phyloP scores from a whole-genome alignment of 2,888 invertebrate species.

The Stramonita haemastoma region DNA sequence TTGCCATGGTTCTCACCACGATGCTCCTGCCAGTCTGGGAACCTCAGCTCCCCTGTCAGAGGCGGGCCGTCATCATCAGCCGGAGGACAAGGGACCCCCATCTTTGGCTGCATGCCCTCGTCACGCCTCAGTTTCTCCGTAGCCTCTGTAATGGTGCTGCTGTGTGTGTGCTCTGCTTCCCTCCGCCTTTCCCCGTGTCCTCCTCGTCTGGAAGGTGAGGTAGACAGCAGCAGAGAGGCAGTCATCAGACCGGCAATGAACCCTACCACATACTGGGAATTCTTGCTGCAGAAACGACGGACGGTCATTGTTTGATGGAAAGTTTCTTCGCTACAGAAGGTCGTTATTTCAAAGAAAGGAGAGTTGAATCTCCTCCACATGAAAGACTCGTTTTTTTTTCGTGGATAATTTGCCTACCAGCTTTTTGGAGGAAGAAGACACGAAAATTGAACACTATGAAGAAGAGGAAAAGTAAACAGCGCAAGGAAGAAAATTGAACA shows the following conservation, averaged over 20 bases:
- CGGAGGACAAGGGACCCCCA: not conserved
- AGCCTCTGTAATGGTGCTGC: not conserved
- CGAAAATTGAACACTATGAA: too few relatives aligned
- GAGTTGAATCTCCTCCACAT: too few relatives aligned
- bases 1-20: not conserved
- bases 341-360: too few relatives aligned
- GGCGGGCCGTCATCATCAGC: not conserved
- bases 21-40: not conserved
- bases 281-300: not conserved
- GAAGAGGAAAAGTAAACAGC: too few relatives aligned
- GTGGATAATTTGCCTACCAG: too few relatives aligned
- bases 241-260: not conserved
- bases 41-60: not conserved
- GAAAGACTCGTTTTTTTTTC: too few relatives aligned
- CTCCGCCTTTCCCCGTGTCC: too few relatives aligned
- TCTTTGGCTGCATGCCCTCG: not conserved
- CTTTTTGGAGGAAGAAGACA: too few relatives aligned
- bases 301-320: not conserved
- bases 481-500: too few relatives aligned
- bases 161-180: not conserved
- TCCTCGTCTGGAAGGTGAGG: not conserved
- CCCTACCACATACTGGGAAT: not conserved
- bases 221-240: not conserved
- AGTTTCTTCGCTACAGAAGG: too few relatives aligned
- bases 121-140: not conserved